Base-by-base conservation (phyloP, 2,113 vertebrate genomes). In the Cyprinodon variegatus region DNA sequence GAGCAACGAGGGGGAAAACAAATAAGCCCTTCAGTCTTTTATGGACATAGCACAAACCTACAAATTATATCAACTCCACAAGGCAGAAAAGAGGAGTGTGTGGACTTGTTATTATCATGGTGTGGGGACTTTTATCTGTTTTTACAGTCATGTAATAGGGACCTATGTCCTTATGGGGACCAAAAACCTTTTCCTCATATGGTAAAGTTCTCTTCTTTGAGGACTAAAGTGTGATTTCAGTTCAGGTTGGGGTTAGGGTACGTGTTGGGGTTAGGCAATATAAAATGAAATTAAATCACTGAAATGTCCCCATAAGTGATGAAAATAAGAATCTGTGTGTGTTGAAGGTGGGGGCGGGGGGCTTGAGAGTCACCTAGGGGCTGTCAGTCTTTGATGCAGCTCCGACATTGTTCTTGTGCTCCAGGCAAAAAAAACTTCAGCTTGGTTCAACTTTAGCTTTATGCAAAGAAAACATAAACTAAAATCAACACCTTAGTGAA, bases 1-100 rank as follows among this genome's bases (percentile, higher is more conserved):
- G 88, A 90, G 83, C 88, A 90, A 89, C 65, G 76, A 89, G 87
- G 87, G 79, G 86, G 89, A 81, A 88, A 88, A 90, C 86, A 88
- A 89, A 92, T 91, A 88, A 81, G 80, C 79, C 88, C 84, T 64
- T 84, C 78, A 88, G 86, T 81, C 66, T 83, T 78, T 72, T 86
- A 85, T 79, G 90, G 78, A 87, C 78, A 76, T 45, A 83, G 29
- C 65, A 84, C 78, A 88, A 78, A 89, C 76, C 69, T 77, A 88
- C 70, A 83, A 84, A 67, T 84, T 85, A 88, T 83, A 88, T 88
- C 70, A 90, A 90, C 61, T 76, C 81, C 77, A 81, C 64, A 79
- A 86, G 91, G 87, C 87, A 80, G 76, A 82, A 85, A 88, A 76
- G 79, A 57, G 72, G 68, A 60, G 85, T 3, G 48, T 2, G 50